Conservation (phyloP, 2,888 invertebrate species). For the Arge pagana region DNA sequence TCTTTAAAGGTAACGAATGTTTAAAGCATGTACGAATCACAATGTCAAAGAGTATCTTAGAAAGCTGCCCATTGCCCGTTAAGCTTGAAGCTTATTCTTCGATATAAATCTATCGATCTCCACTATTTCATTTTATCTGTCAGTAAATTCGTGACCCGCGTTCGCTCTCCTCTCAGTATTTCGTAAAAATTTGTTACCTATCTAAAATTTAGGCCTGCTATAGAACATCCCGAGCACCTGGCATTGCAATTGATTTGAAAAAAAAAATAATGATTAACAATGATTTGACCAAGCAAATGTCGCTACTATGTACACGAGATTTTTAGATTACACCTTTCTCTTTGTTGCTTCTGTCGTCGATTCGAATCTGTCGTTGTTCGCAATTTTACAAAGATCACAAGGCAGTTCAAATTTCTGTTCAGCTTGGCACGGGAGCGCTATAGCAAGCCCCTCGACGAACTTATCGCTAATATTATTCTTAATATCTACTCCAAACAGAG, state of each 20-base stretch:
- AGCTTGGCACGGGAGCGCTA: conserved; percentile 3
- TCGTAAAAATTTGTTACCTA: conserved; percentile 25
- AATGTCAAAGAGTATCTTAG: conserved; percentile 13
- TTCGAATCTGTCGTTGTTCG: not conserved
- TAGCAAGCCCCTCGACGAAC: conserved; percentile 12
- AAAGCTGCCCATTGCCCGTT: conserved; percentile 5
- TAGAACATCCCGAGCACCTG: conserved; percentile 14
- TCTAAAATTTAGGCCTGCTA: conserved; percentile 28
- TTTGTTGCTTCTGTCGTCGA: conserved; percentile 2
- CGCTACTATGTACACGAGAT: conserved; percentile 17
- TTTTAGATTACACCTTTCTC: conserved; percentile 19
- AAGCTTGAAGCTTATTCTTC: conserved; percentile 7
- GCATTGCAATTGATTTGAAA: not conserved
- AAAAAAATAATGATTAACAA: conserved; percentile 5
- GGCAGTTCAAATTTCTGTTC: too few species aligned
- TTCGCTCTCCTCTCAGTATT: conserved; percentile 6
- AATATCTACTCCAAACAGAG: conserved; percentile 10
- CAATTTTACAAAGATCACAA: not conserved
- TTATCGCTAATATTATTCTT: not conserved
- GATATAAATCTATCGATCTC: conserved; percentile 23
- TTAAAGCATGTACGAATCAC: conserved; percentile 13
- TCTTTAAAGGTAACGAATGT: conserved; percentile 1
- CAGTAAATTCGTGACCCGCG: conserved; percentile 29
- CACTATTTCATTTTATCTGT: conserved; percentile 25
- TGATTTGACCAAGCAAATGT: conserved; percentile 4